These are phyloP conservation scores for Papilio aristodemus DNA, from an alignment of 1,140 invertebrate species.

Conservation along the genomic window DNA sequence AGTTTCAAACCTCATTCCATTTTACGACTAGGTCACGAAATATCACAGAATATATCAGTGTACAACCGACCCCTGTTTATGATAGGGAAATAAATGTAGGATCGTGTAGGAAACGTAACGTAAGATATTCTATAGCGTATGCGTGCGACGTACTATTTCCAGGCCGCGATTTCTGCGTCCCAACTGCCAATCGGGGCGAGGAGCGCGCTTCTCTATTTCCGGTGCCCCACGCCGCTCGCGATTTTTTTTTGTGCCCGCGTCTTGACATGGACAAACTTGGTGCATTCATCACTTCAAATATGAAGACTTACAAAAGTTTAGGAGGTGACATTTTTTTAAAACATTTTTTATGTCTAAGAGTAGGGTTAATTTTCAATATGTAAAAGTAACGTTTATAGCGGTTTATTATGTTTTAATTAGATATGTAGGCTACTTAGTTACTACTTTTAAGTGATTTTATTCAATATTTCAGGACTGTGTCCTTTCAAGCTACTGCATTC, in stretches of 20 bases:
- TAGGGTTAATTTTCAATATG: no score
- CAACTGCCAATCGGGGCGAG: conserved; percentile 60
- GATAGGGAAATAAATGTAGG: conserved; percentile 30
- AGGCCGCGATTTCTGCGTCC: conserved; percentile 20
- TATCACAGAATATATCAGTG: conserved; percentile 23
- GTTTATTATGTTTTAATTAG: no score
- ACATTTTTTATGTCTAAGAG: no score
- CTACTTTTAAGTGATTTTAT: no score
- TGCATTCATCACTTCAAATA: conserved; percentile 61
- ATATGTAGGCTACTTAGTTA: no score
- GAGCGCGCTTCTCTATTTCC: conserved; percentile 33
- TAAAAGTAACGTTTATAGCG: no score
- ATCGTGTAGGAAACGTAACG: conserved; percentile 22
- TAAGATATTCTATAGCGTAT: conserved; percentile 8
- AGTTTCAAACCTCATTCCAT: conserved; percentile 25
- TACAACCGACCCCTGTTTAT: conserved; percentile 15
- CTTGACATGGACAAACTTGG: conserved; percentile 69
- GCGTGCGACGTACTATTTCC: conserved; percentile 28
- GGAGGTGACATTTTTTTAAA: conserved; percentile 30
- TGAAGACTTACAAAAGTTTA: conserved; percentile 38
- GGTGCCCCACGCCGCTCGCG: conserved; percentile 39
- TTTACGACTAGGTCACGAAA: conserved; percentile 16
- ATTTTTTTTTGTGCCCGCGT: conserved; percentile 53
- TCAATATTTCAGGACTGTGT: no score
- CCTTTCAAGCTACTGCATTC: no score